Conservation (phyloP, 1,140 invertebrate genomes). For the Physella acuta region DNA sequence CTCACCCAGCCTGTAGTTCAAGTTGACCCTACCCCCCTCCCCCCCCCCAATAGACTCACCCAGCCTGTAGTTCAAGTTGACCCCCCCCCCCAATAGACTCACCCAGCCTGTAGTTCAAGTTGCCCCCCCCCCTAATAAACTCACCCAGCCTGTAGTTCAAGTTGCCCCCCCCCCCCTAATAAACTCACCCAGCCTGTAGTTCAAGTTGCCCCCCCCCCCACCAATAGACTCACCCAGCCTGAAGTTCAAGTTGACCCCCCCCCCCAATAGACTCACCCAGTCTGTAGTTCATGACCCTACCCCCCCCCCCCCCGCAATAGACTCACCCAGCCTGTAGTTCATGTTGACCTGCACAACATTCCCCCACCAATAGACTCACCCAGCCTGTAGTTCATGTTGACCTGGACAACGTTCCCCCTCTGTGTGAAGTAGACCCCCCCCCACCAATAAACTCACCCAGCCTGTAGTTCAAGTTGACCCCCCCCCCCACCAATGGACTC, state of each 20-base stretch:
- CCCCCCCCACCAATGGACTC: too few species aligned
- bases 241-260: slow-evolving; percentile 64
- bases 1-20: slow-evolving; percentile 63
- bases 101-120: slow-evolving; percentile 63
- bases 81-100: too few species aligned
- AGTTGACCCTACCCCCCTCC: slow-evolving; percentile 61
- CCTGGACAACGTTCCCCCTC: slow-evolving; percentile 59
- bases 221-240: slow-evolving; percentile 58
- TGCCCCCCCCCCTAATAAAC: too few species aligned
- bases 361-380: slow-evolving; percentile 46
- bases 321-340: slow-evolving; percentile 62
- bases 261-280: slow-evolving; percentile 56
- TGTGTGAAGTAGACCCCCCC: slow-evolving; percentile 46
- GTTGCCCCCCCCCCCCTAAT: too few species aligned
- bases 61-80: slow-evolving; percentile 64
- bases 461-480: too few species aligned
- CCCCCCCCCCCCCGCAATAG: too few species aligned
- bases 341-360: slow-evolving; percentile 63
- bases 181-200: slow-evolving; percentile 62
- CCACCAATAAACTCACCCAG: too few species aligned
- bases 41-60: slow-evolving; percentile 48
- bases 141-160: slow-evolving; percentile 63
- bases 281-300: slow-evolving; percentile 64
- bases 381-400: slow-evolving; percentile 64
- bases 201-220: slow-evolving; percentile 63